Conservation (phyloP, 2,113 vertebrate genomes). For the Mormyrus iriodes region DNA sequence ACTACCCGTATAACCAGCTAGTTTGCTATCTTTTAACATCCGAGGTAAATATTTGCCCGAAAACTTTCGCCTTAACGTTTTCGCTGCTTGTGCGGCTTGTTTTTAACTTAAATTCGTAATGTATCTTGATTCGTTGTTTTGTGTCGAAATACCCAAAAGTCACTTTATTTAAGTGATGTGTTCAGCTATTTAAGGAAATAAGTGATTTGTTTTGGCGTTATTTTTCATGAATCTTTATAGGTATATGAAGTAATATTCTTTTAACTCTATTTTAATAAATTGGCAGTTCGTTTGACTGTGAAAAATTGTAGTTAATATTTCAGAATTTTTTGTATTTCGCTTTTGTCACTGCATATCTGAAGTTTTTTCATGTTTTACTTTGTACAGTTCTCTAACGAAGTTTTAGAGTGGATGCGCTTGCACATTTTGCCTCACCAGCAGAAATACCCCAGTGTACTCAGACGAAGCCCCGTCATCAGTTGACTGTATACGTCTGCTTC, state of each 20-base stretch:
- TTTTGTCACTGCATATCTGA: background rate
- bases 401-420: background rate
- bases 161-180: background rate
- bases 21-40: slow-evolving; percentile 13
- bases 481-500: background rate
- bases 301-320: background rate
- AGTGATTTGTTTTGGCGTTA: background rate
- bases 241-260: background rate
- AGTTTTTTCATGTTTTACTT: background rate
- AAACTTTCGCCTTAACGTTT: background rate
- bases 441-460: background rate
- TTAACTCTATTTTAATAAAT: background rate
- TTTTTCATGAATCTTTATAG: background rate
- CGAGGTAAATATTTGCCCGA: background rate
- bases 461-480: background rate
- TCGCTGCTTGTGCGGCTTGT: background rate
- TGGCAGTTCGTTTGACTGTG: background rate
- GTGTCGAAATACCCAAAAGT: background rate
- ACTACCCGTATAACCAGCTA: background rate
- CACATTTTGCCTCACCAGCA: background rate
- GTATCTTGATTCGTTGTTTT: background rate
- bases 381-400: background rate
- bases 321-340: background rate
- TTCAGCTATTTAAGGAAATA: background rate
- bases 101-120: background rate